Percentiles rank a stretch among this genome's conserved stretches.
phyloP scores from a whole-genome alignment of 2,888 invertebrate species.

The Thelaira solivaga region DNA sequence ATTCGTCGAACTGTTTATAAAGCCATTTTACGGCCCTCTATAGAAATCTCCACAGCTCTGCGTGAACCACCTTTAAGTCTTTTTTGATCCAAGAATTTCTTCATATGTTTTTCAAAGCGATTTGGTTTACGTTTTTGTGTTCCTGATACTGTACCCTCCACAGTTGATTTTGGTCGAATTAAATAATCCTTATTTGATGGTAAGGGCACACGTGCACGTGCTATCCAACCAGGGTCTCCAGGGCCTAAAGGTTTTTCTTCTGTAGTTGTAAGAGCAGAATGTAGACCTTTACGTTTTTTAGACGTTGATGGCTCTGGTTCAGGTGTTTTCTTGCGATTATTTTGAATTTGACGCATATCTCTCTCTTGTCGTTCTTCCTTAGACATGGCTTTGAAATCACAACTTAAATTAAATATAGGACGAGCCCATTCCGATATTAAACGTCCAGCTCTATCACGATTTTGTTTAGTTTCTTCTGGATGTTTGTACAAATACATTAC shows the following conservation, averaged over 20 bases:
- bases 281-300: constrained; percentile 79
- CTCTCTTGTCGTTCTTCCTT: constrained; percentile 96
- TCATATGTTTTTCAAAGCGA: constrained; percentile 94
- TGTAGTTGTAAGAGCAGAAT: constrained; percentile 80
- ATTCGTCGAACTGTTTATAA: constrained; percentile 79
- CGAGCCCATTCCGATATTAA: constrained; percentile 98
- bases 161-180: constrained; percentile 92
- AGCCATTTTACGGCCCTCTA: constrained; percentile 97
- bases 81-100: constrained; percentile 92
- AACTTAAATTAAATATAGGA: constrained; percentile 96
- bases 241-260: constrained; percentile 87
- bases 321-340: constrained; percentile 73
- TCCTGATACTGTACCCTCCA: constrained; percentile 90
- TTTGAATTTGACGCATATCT: constrained; percentile 90
- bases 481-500: constrained; percentile 99
- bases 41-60: constrained; percentile 95
- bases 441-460: constrained; percentile 92
- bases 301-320: constrained; percentile 77
- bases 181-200: constrained; percentile 98
- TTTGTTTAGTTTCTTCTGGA: constrained; percentile 95
- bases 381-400: constrained; percentile 93
- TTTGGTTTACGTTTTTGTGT: constrained; percentile 90
- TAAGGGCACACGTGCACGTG: constrained; percentile 94
- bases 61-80: constrained; percentile 86
- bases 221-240: constrained; percentile 97